Evolutionary conservation across 2,113 vertebrate genomes (phyloP).

Genomic region (Raphicerus campestris): DNA sequence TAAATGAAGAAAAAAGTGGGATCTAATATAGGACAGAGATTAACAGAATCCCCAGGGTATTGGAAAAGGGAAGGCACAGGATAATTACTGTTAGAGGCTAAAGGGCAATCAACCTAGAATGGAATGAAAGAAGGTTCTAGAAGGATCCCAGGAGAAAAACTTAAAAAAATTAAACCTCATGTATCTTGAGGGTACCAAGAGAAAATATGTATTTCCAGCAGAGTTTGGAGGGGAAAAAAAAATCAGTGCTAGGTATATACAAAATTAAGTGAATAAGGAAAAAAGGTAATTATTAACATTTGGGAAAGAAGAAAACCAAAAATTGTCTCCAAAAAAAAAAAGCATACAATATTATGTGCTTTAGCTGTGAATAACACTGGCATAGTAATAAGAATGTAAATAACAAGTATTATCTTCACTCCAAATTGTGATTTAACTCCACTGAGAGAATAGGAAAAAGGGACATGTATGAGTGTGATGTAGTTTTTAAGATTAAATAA

Average conservation of each 20-base stretch:
- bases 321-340: neutral
- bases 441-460: neutral
- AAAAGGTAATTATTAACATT: neutral
- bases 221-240: neutral
- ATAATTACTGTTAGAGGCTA: neutral
- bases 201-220: neutral
- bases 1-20: neutral
- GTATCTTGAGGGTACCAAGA: neutral
- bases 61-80: neutral
- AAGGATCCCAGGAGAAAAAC: neutral
- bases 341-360: neutral
- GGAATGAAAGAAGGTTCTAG: neutral
- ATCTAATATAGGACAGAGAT: neutral
- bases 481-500: neutral
- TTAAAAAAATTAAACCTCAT: neutral
- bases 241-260: neutral
- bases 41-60: neutral
- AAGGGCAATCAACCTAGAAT: neutral
- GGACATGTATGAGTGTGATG: neutral
- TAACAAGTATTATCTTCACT: neutral
- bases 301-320: neutral
- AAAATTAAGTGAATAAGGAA: conserved; percentile 2
- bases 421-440: neutral
- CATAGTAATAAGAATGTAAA: neutral
- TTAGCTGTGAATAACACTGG: neutral